Conservation (phyloP, 1,140 invertebrate genomes). For the Tachypleus tridentatus region DNA sequence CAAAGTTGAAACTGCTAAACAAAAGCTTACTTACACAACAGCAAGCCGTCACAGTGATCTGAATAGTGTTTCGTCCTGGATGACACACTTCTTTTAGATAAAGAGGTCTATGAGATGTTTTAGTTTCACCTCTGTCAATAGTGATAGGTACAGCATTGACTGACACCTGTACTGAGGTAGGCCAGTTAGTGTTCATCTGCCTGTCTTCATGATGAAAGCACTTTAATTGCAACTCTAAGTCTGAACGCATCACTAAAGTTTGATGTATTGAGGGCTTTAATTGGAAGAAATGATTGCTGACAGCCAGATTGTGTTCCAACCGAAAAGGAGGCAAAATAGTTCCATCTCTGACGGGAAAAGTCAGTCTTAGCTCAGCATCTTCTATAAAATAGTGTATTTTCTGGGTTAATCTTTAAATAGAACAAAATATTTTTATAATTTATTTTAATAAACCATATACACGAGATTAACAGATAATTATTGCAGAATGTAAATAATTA, state of each 20-base stretch:
- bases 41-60: constrained; percentile 90
- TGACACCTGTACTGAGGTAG: constrained; percentile 52
- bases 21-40: constrained; percentile 74
- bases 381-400: constrained; percentile 34
- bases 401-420: too few species aligned
- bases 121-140: constrained; percentile 85
- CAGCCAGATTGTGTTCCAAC: constrained; percentile 88
- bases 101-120: constrained; percentile 85
- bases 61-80: constrained; percentile 85
- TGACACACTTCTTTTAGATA: constrained; percentile 93
- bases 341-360: constrained; percentile 89
- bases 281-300: constrained; percentile 94
- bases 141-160: constrained; percentile 72
- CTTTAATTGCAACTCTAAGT: constrained; percentile 77
- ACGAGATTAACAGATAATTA: background rate
- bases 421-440: too few species aligned
- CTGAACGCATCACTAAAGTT: constrained; percentile 81
- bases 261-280: constrained; percentile 87
- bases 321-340: constrained; percentile 88
- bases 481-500: background rate
- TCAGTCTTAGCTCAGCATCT: constrained; percentile 86
- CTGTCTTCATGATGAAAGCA: constrained; percentile 94
- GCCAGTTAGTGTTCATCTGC: constrained; percentile 95
- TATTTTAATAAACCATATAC: background rate
- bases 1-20: too few species aligned